A percentile compares a stretch with the other conserved stretches of the same genome.
phyloP scores from a whole-genome alignment of 2,797 vertebrate genomes.

The Gorsachius magnificus region DNA sequence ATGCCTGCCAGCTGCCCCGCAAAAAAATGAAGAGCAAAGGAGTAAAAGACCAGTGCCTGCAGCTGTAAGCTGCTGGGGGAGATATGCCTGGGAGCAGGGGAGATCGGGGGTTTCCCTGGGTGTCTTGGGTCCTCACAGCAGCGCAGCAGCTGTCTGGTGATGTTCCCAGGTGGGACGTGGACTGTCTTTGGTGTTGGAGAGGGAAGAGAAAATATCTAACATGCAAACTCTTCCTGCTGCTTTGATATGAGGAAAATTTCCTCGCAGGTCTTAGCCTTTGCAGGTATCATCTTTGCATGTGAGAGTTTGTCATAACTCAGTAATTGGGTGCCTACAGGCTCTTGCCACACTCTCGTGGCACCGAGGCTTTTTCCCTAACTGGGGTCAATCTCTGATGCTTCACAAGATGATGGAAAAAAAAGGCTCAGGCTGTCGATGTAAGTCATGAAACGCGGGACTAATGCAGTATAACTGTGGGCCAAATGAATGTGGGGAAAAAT shows the following conservation, averaged over 20 bases:
- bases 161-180: not conserved
- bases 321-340: not conserved
- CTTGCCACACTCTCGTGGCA: fast-evolving
- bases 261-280: not conserved
- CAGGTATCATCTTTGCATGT: not conserved
- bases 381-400: not conserved
- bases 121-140: not conserved
- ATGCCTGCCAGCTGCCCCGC: not conserved
- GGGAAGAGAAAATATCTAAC: not conserved
- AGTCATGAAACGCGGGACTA: not conserved
- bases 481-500: fast-evolving
- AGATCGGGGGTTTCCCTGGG: not conserved
- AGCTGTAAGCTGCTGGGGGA: not conserved
- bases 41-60: not conserved
- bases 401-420: not conserved
- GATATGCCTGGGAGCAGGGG: not conserved
- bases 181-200: not conserved
- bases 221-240: not conserved
- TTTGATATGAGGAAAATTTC: not conserved
- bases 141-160: not conserved
- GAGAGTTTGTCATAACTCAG: not conserved
- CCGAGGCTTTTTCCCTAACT: not conserved
- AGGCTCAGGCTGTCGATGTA: not conserved
- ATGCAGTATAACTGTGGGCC: fast-evolving
- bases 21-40: not conserved